A percentile compares a stretch with the other conserved stretches of the same genome.
Conservation (phyloP, 1,140 invertebrate species). For the Drosophila subpulchrella region DNA sequence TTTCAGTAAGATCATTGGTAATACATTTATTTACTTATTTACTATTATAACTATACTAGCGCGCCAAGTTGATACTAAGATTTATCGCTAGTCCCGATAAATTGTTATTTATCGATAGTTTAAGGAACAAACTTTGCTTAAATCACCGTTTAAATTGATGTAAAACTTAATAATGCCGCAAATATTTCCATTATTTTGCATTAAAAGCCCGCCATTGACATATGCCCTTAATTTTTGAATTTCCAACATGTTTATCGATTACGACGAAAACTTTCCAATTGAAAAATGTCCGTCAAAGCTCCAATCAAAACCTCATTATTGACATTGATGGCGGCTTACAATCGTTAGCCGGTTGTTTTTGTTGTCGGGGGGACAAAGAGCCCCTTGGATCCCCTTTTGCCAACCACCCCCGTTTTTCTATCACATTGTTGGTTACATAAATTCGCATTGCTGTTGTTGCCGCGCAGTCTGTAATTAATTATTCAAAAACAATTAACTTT, state of each 20-base stretch:
- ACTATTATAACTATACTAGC: no score
- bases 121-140: no score
- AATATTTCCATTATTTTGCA: not conserved
- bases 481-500: constrained; percentile 78
- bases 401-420: constrained; percentile 2
- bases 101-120: no score
- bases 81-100: no score
- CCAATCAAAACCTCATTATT: constrained; percentile 71
- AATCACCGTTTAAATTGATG: no score
- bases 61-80: no score
- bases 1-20: no score
- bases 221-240: not conserved
- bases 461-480: constrained; percentile 68
- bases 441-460: constrained; percentile 34
- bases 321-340: constrained; percentile 52
- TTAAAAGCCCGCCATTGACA: not conserved
- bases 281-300: constrained; percentile 33
- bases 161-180: not conserved
- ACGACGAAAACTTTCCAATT: constrained; percentile 16
- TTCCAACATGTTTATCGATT: constrained; percentile 15
- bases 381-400: not conserved
- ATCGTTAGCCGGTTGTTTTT: constrained; percentile 22
- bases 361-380: not conserved
- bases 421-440: constrained; percentile 36
- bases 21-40: no score